Base-by-base conservation (phyloP, 2,888 invertebrate species). In the Eupithecia pulchellata region DNA sequence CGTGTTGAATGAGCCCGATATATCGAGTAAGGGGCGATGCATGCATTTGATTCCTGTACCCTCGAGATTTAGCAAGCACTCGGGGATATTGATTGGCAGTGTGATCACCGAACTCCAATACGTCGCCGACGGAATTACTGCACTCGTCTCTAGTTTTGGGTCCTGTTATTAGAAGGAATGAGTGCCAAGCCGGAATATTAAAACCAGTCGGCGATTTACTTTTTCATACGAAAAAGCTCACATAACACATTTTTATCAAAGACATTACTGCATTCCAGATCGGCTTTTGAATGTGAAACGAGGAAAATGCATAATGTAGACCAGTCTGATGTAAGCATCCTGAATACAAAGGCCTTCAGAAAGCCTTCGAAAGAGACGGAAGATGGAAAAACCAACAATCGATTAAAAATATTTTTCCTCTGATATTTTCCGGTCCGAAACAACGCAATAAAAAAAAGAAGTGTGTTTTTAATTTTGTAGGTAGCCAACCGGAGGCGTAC, bases 51-150 rank as follows among this genome's bases (percentile, higher is more conserved):
- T n/a, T n/a, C n/a, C n/a, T 25, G 52, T 13, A 52, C 52, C 4
- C 25, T 25, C 13, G 52, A 3, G 52, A 52, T 52, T 52, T 52
- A 25, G 25, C 25, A 52, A 25, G 25, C 11, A 52, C 52, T 52
- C 52, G 52, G 9, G 52, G 42, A 25, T 52, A 72, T 63, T 68
- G 62, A 72, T 66, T 72, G 72, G 62, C 68, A 29, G 57, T 58
- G 27, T 68, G 36, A 65, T 62, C 66, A 58, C 47, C 70, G 62
- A 58, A 70, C 64, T 34, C 39, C 66, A n/a, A 68, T 47, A 63
- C 13, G 20, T 30, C 58, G 20, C 34, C 47, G 58, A 29, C 29
- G 62, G 47, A 64, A 64, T 36, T 58, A 32, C 57, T 32, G 52
- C 17, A 60, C 29, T 32, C 60, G 32, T 57, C 65, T 39, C 25